These are phyloP conservation scores for Phainopepla nitens DNA, from an alignment of 2,113 vertebrate species.

Conservation along the genomic window DNA sequence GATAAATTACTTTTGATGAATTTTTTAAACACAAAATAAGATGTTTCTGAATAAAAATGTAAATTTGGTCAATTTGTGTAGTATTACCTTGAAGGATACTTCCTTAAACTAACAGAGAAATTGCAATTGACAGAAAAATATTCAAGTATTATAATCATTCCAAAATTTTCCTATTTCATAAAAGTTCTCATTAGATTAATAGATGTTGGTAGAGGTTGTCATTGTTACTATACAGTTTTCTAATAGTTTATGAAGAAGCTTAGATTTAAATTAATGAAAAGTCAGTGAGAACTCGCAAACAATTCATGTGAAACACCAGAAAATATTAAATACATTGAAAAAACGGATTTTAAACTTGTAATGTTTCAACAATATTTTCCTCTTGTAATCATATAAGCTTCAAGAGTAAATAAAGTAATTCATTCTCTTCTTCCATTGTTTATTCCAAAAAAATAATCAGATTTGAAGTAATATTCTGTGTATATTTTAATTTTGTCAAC, in stretches of 20 bases:
- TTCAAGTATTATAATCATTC: background rate
- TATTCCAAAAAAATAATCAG: background rate
- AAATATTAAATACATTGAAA: background rate
- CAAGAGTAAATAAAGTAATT: background rate
- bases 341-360: background rate
- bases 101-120: background rate
- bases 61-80: background rate
- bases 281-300: background rate
- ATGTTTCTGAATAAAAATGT: background rate
- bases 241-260: background rate
- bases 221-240: background rate
- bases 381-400: background rate
- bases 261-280: background rate
- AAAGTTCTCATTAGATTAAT: background rate
- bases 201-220: rapidly evolving
- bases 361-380: background rate
- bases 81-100: background rate
- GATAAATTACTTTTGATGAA: background rate
- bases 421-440: rapidly evolving
- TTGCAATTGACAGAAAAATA: background rate
- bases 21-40: background rate
- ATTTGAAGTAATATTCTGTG: background rate
- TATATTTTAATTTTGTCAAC: background rate
- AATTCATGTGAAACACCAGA: background rate
- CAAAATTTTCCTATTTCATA: background rate